Base-by-base conservation (phyloP, 2,888 invertebrate genomes). In the Agrochola litura region DNA sequence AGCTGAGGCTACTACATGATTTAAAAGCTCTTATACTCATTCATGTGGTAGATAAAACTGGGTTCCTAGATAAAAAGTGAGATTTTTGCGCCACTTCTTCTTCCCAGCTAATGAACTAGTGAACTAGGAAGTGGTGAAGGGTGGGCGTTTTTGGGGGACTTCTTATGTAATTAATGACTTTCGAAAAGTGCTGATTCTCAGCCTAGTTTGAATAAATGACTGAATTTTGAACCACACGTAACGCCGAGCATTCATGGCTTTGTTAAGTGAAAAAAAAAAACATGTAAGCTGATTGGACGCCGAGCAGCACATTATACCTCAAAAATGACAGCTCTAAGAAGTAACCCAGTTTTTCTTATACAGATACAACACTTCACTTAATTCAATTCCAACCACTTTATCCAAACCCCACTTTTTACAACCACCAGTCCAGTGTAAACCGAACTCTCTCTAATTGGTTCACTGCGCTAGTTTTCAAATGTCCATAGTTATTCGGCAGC, bases 381-480 rank as follows among this genome's bases (percentile, higher is more conserved):
- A 81, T 81, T 81, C 65, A 41, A 75, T 81, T 66, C 25, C 41
- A 49, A 52, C 54, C 49, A 84, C 49, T 64, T 56, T 63, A 69
- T 63, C 25, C 41, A 12, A 68, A 19, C 14, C 6, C 69, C 73
- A 77, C 64, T 84, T 86, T 89, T 86, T 83, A 82, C 83, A 79
- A 73, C 65, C 68, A 65, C 74, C 71, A 77, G 69, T 77, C 70
- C 66, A 72, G 58, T 73, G 69, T 74, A 80, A 69, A 71, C 76
- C 79, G 78, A 83, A 86, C 83, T 77, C 79, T 64, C 72, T 77
- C 86, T 90, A 90, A 90, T 90, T 90, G 90, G 86, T 86, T 86
- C 83, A 81, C 60, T 89, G 88, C 83, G 85, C 89, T 88, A 88
- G 89, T 91, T 90, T 85, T 76, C 84, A 79, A 90, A 90, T 79